Evolutionary conservation across 2,797 vertebrate species (phyloP), one percentile per base, ranked within the genome.

Genomic region (Phaenicophaeus curvirostris): DNA sequence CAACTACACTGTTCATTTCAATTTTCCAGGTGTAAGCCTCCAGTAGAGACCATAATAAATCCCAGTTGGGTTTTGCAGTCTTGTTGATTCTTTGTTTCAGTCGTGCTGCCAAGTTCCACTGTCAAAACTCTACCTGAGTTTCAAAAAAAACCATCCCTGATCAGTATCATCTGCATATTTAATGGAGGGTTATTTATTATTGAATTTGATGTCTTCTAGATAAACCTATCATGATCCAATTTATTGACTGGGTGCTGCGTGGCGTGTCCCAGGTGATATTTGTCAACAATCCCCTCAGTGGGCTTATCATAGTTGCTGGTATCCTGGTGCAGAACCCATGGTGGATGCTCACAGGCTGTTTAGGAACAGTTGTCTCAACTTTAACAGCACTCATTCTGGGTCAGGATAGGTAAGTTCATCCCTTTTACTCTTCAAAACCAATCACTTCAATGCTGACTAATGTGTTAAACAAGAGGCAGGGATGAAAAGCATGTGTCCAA

Each of bases 181-280:
- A 37, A 23, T 9, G 8, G 35, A 4, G 14, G 50, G 55, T 42
- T 24, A 71, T 61, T 54, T 35, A 48, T 42, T 54, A 20, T 48
- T 18, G 57, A 21, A 3, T 65, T 54, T 48, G 3, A 76, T 97
- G 19, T 97, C 81, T 98, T 98, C 39, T 97, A 99, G 99, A 98
- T 42, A 98, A 99, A 94, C 98, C 98, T 27, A 48, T 99, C 69
- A 9, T 97, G 63, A 82, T 99, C 77, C 99, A 99, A 97, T 97
- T 99, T 87, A 69, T 98, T 16, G 99, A 99, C 94, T 99, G 99
- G 99, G 96, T 99, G 69, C 94, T 99, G 77, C 98, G 99, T 27
- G 99, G 99, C 7, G 97, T 98, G 4, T 98, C 99, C 39, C 99
- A 99, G 94, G 99, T 99, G 95, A 99, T 99, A 98, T 99, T 99